These are phyloP conservation scores for Bembecia ichneumoniformis DNA, from an alignment of 2,888 invertebrate genomes.

Conservation along the genomic window DNA sequence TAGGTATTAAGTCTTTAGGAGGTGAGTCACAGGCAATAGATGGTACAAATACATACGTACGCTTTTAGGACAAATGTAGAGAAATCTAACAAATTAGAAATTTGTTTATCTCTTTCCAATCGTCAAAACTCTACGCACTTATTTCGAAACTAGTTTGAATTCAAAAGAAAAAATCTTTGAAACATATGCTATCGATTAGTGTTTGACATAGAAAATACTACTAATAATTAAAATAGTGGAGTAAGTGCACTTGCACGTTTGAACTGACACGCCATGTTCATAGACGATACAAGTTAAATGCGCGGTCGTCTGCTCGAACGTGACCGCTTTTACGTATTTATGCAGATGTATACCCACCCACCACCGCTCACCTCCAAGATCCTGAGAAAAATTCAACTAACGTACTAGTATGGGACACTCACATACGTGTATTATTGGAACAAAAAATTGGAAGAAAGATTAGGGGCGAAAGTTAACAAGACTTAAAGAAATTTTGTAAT, in stretches of 20 bases:
- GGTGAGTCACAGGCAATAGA: too few relatives aligned
- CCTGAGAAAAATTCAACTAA: slow-evolving; percentile 50
- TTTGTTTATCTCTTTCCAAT: too few relatives aligned
- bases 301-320: slow-evolving; percentile 42
- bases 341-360: slow-evolving; percentile 45
- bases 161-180: too few relatives aligned
- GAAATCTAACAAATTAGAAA: too few relatives aligned
- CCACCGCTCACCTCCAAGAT: slow-evolving; percentile 11
- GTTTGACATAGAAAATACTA: too few relatives aligned
- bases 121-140: too few relatives aligned
- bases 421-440: slow-evolving; percentile 36
- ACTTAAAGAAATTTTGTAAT: slow-evolving; percentile 13
- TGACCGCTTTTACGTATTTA: slow-evolving; percentile 64
- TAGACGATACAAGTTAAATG: slow-evolving; percentile 51
- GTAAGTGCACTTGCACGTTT: slow-evolving; percentile 4
- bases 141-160: too few relatives aligned
- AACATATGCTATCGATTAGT: too few relatives aligned
- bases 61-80: too few relatives aligned
- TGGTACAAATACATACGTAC: too few relatives aligned
- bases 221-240: too few relatives aligned
- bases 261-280: slow-evolving; percentile 15
- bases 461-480: slow-evolving; percentile 28
- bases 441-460: slow-evolving; percentile 16
- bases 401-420: slow-evolving; percentile 28
- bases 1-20: too few relatives aligned